Conservation (phyloP, 1,140 invertebrate genomes). For the Drosophila kurseongensis region DNA sequence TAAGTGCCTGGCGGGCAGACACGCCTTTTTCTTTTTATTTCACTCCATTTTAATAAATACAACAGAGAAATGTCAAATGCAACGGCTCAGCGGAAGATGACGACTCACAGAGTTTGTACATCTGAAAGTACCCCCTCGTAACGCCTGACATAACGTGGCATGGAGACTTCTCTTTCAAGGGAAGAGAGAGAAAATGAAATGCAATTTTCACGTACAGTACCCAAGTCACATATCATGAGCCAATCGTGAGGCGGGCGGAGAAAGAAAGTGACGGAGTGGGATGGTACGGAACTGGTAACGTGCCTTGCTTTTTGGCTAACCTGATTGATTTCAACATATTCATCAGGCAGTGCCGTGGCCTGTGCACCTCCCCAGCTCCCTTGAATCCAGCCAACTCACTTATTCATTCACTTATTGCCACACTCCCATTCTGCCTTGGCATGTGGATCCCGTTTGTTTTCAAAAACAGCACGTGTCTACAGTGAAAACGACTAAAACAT, state of each 20-base stretch:
- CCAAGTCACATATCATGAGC: conserved; percentile 59
- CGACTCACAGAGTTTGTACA: conserved; percentile 11
- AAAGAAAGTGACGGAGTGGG: not conserved
- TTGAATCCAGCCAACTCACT: conserved; percentile 17
- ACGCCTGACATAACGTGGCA: conserved; percentile 44
- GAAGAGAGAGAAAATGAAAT: conserved; percentile 49
- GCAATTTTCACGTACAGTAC: conserved; percentile 78
- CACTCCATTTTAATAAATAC: conserved; percentile 38
- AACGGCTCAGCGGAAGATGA: conserved; percentile 30
- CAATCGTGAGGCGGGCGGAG: conserved; percentile 33
- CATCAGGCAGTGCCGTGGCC: conserved; percentile 39
- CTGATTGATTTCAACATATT: conserved; percentile 76
- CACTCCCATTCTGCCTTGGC: conserved; percentile 23
- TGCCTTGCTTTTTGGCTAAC: conserved; percentile 53
- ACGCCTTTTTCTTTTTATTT: not conserved
- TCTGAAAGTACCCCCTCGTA: conserved; percentile 12
- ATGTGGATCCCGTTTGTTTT: conserved; percentile 48
- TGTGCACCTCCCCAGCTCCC: not conserved
- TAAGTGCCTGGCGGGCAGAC: conserved; percentile 15
- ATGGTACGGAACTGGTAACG: conserved; percentile 5
- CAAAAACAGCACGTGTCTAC: conserved; percentile 41
- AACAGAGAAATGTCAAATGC: conserved; percentile 44
- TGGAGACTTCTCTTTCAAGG: conserved; percentile 20
- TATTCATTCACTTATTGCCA: conserved; percentile 34
- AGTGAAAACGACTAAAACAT: conserved; percentile 2